Conservation (phyloP, 2,888 invertebrate species). For the Conus canariensis region DNA sequence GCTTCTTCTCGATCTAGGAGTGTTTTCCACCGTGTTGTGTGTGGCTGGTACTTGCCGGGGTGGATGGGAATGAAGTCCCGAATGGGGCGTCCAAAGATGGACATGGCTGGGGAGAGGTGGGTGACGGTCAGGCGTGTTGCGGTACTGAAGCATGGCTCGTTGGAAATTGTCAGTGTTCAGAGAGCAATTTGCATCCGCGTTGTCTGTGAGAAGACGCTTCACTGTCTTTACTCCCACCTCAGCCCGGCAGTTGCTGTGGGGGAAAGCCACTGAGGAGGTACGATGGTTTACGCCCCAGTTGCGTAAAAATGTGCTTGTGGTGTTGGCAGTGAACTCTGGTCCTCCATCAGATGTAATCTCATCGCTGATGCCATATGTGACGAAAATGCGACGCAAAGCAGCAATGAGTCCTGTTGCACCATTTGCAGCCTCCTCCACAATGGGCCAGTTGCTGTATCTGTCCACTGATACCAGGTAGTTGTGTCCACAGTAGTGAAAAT, state of each 20-base stretch:
- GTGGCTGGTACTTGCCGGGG: constrained; percentile 53
- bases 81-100: constrained; percentile 32
- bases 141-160: constrained; percentile 58
- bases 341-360: constrained; percentile 61
- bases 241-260: constrained; percentile 62
- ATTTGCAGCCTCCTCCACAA: constrained; percentile 42
- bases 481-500: constrained; percentile 50
- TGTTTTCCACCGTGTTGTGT: constrained; percentile 53
- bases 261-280: constrained; percentile 63
- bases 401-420: constrained; percentile 52
- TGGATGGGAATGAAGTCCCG: constrained; percentile 45
- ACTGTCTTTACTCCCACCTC: constrained; percentile 65
- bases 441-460: constrained; percentile 61
- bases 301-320: constrained; percentile 55
- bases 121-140: constrained; percentile 50
- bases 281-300: constrained; percentile 63
- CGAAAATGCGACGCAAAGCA: constrained; percentile 54
- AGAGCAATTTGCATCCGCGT: constrained; percentile 55
- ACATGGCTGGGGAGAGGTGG: constrained; percentile 49
- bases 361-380: constrained; percentile 60
- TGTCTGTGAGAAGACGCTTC: constrained; percentile 62
- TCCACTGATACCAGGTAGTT: constrained; percentile 60
- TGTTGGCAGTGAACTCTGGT: constrained; percentile 56
- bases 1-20: constrained; percentile 52
- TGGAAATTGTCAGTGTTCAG: constrained; percentile 59